A percentile compares a stretch with the other conserved stretches of the same genome.
Evolutionary conservation across 1,140 invertebrate species (phyloP).

Genomic region (Drosophila kohkoa): DNA sequence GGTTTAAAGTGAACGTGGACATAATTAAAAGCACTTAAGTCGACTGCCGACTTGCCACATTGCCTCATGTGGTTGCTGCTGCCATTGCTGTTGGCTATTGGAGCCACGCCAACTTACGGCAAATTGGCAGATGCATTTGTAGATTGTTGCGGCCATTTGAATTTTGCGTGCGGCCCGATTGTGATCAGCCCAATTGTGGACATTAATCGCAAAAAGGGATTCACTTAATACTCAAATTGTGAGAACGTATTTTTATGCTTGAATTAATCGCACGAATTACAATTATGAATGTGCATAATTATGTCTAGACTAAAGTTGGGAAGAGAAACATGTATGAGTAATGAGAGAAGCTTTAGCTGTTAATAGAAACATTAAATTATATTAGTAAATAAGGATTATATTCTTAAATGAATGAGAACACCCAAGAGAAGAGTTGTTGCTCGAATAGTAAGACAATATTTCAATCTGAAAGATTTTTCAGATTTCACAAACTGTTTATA

Average conservation of each 20-base stretch:
- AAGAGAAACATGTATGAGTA: too few species aligned
- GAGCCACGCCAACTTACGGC: constrained; percentile 60
- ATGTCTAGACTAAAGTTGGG: too few species aligned
- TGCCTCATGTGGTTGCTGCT: constrained; percentile 17
- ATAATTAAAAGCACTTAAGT: constrained; percentile 82
- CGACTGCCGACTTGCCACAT: constrained; percentile 30
- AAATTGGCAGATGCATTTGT: constrained; percentile 60
- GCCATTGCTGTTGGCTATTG: constrained; percentile 40
- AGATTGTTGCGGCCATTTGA: constrained; percentile 40
- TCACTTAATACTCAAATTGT: constrained; percentile 16
- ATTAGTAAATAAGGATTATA: too few species aligned
- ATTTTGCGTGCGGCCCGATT: constrained; percentile 24
- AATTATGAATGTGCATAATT: neutral
- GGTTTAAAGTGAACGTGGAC: constrained; percentile 73
- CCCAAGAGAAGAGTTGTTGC: too few species aligned
- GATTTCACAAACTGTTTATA: too few species aligned
- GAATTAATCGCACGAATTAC: neutral
- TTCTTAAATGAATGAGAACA: too few species aligned
- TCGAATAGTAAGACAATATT: too few species aligned
- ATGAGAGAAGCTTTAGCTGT: too few species aligned
- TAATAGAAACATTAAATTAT: too few species aligned
- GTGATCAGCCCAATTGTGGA: constrained; percentile 40
- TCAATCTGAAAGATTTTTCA: too few species aligned
- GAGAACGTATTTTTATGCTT: neutral
- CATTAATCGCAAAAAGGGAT: constrained; percentile 9